These are phyloP conservation scores for Moxostoma hubbsi DNA, from an alignment of 2,797 vertebrate genomes.

Conservation along the genomic window DNA sequence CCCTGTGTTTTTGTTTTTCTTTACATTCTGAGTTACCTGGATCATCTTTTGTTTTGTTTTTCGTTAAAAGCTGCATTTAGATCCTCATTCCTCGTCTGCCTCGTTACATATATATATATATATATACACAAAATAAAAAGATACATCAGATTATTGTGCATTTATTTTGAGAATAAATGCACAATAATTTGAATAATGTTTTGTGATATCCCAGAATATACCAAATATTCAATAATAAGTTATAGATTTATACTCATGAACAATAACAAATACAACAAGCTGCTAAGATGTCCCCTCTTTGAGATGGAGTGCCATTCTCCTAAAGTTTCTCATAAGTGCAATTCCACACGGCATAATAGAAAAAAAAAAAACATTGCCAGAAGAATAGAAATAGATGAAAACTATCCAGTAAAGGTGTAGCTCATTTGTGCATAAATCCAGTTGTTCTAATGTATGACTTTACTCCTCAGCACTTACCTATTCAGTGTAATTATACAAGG, in stretches of 20 bases:
- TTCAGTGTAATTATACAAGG: conserved; percentile 61
- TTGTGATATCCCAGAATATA: neutral
- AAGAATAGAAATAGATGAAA: conserved; percentile 36
- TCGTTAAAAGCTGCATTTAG: no score
- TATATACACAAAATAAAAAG: no score
- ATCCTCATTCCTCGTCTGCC: no score
- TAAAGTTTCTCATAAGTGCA: conserved; percentile 20
- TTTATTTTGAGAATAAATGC: neutral
- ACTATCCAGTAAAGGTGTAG: conserved; percentile 30
- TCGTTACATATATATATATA: no score
- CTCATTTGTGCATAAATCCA: conserved; percentile 38
- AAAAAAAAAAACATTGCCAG: conserved; percentile 24
- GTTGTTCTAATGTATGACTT: conserved; percentile 52
- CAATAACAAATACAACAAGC: neutral
- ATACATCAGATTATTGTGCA: no score
- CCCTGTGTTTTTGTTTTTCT: no score
- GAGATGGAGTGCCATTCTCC: conserved; percentile 12
- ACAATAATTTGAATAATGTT: neutral
- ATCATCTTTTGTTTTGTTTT: no score
- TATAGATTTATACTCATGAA: conserved; percentile 15
- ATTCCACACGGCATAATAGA: conserved; percentile 36
- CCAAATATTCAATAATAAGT: conserved; percentile 4
- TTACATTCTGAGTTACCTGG: no score
- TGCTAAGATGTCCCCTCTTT: conserved; percentile 20
- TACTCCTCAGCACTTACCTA: conserved; percentile 53